Evolutionary conservation across 2,113 vertebrate species (phyloP).

Genomic region (Solea solea): DNA sequence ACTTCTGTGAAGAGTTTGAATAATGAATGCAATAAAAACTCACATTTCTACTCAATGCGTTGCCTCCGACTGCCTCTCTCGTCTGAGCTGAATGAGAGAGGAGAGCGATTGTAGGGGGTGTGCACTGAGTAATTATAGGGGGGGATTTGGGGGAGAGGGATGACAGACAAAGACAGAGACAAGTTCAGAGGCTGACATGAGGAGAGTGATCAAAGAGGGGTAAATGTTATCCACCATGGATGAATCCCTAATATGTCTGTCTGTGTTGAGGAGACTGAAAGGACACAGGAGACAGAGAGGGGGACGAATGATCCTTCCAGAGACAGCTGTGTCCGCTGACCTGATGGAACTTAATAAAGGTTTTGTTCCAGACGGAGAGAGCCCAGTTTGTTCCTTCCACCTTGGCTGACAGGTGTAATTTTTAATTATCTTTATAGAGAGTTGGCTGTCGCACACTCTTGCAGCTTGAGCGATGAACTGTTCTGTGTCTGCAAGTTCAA

Average conservation of each 20-base stretch:
- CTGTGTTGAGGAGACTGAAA: slow-evolving; percentile 15
- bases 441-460: slow-evolving; percentile 29
- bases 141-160: slow-evolving; percentile 2
- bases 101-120: background rate
- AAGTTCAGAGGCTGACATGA: slow-evolving; percentile 2
- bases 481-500: slow-evolving; percentile 14
- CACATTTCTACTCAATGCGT: slow-evolving; percentile 44
- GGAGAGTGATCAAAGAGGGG: background rate
- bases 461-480: slow-evolving; percentile 28
- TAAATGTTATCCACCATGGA: slow-evolving; percentile 1
- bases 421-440: slow-evolving; percentile 49
- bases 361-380: slow-evolving; percentile 45
- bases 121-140: slow-evolving; percentile 33
- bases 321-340: slow-evolving; percentile 23
- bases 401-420: slow-evolving; percentile 50
- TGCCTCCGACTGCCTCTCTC: slow-evolving; percentile 42
- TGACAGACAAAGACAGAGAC: background rate
- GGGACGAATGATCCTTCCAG: slow-evolving; percentile 30
- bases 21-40: slow-evolving; percentile 72
- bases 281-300: slow-evolving; percentile 22
- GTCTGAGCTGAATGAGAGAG: slow-evolving; percentile 39
- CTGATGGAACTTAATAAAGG: slow-evolving; percentile 54
- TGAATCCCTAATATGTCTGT: background rate
- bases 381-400: slow-evolving; percentile 42
- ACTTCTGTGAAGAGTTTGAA: slow-evolving; percentile 57